Percentiles rank a stretch among this genome's conserved stretches.
phyloP scores from a whole-genome alignment of 2,888 invertebrate species.

The Cerceris ruficornis region DNA sequence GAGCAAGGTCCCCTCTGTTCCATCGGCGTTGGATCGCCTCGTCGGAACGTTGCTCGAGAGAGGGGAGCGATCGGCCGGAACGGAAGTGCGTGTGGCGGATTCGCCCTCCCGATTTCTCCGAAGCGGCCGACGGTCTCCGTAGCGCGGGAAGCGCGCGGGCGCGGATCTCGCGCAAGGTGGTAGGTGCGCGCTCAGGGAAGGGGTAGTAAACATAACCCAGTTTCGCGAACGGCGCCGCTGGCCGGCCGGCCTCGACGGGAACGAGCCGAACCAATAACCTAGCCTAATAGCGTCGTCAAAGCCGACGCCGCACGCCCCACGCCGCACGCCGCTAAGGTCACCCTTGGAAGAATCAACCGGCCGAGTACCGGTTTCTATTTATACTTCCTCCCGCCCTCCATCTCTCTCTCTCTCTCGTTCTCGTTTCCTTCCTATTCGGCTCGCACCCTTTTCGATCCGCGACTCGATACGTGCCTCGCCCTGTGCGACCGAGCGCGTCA shows the following conservation, averaged over 20 bases:
- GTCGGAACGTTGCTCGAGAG: too few species aligned
- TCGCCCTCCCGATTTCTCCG: too few species aligned
- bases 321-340: conserved; percentile 74
- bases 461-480: too few species aligned
- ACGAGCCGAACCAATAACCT: conserved; percentile 71
- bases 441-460: conserved; percentile 1
- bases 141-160: conserved; percentile 15
- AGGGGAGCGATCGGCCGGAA: too few species aligned
- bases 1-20: too few species aligned
- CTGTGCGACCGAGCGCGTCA: too few species aligned
- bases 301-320: conserved; percentile 59
- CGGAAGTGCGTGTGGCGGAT: too few species aligned
- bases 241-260: conserved; percentile 37
- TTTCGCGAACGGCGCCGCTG: conserved; percentile 61
- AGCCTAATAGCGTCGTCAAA: conserved; percentile 69
- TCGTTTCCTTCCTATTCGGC: conserved; percentile 22
- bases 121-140: too few species aligned
- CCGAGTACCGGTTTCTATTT: conserved; percentile 70
- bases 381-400: conserved; percentile 56
- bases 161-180: conserved; percentile 29
- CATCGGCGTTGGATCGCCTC: too few species aligned
- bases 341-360: conserved; percentile 62
- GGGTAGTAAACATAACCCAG: conserved; percentile 75
- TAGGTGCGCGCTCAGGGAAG: conserved; percentile 26
- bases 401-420: conserved; percentile 30